A percentile compares a stretch with the other conserved stretches of the same genome.
phyloP scores from a whole-genome alignment of 2,797 vertebrate genomes.

The Peromyscus eremicus region DNA sequence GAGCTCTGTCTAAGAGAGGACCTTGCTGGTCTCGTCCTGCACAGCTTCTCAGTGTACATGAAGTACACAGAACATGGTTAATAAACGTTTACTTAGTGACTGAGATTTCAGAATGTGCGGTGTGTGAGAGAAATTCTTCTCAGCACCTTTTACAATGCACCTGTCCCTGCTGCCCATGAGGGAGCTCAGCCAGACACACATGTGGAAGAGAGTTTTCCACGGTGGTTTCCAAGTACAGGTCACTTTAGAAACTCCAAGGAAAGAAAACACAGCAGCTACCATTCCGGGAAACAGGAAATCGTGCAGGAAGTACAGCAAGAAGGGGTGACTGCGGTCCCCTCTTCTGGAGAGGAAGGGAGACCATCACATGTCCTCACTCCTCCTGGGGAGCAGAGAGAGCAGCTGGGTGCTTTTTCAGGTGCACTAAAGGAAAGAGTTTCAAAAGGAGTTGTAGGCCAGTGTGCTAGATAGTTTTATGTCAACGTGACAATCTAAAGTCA shows the following conservation, averaged over 20 bases:
- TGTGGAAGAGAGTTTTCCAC: conserved; percentile 18
- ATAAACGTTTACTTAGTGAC: background rate
- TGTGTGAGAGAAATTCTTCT: background rate
- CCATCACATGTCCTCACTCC: background rate
- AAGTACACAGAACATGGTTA: background rate
- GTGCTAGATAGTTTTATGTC: background rate
- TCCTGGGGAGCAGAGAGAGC: background rate
- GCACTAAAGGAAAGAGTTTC: background rate
- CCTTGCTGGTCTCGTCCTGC: background rate
- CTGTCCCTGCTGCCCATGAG: fast-evolving
- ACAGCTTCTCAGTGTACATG: background rate
- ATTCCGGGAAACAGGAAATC: conserved; percentile 67
- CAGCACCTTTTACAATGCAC: background rate
- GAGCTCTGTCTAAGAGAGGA: background rate
- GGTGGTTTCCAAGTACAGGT: conserved; percentile 58
- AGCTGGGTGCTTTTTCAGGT: background rate
- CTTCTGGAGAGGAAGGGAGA: background rate
- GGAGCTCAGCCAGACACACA: background rate
- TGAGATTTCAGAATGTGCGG: background rate
- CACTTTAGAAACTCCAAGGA: conserved; percentile 50
- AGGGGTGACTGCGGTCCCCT: background rate
- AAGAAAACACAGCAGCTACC: conserved; percentile 19
- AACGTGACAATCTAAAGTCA: background rate
- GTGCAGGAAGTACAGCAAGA: background rate
- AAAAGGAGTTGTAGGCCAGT: background rate